Evolutionary conservation across 2,797 vertebrate species (phyloP).

Genomic region (Synanceia verrucosa): DNA sequence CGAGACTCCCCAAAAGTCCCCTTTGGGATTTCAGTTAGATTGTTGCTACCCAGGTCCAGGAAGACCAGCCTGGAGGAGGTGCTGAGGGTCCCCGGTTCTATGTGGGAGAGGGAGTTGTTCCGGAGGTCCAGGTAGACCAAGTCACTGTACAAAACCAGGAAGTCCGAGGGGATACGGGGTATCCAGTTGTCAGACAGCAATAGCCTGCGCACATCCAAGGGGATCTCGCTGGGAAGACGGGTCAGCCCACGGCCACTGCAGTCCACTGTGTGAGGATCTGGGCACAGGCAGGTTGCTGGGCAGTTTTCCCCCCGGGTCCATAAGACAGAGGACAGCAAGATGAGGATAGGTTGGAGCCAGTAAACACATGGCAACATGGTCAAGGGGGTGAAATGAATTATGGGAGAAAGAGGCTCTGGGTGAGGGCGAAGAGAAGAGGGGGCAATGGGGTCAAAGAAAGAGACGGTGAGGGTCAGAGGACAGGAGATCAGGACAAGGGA

Average conservation of each 20-base stretch:
- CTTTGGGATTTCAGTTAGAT: constrained; percentile 92
- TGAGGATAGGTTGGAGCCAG: constrained; percentile 86
- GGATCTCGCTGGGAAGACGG: constrained; percentile 90
- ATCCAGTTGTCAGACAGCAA: constrained; percentile 95
- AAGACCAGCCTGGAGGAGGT: constrained; percentile 94
- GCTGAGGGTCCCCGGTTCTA: constrained; percentile 93
- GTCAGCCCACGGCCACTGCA: constrained; percentile 94
- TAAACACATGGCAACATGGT: constrained; percentile 92
- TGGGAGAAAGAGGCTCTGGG: constrained; percentile 60
- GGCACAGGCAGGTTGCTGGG: constrained; percentile 90
- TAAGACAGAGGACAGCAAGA: constrained; percentile 83
- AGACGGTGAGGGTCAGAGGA: constrained; percentile 73
- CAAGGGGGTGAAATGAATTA: constrained; percentile 72
- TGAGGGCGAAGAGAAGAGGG: constrained; percentile 72
- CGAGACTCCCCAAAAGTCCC: constrained; percentile 92
- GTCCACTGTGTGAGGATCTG: constrained; percentile 96
- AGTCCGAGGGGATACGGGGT: constrained; percentile 91
- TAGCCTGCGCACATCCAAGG: constrained; percentile 93
- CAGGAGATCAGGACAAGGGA: constrained; percentile 72
- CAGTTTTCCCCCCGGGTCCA: constrained; percentile 86
- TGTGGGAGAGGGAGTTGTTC: constrained; percentile 92
- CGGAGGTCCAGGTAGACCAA: constrained; percentile 96
- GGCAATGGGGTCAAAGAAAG: constrained; percentile 46
- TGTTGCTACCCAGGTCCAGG: constrained; percentile 95
- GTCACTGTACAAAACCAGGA: constrained; percentile 95